A percentile compares a stretch with the other conserved stretches of the same genome.
These are phyloP conservation scores for Scolopax bukidnonensis DNA, from an alignment of 2,797 vertebrate species.

Conservation along the genomic window DNA sequence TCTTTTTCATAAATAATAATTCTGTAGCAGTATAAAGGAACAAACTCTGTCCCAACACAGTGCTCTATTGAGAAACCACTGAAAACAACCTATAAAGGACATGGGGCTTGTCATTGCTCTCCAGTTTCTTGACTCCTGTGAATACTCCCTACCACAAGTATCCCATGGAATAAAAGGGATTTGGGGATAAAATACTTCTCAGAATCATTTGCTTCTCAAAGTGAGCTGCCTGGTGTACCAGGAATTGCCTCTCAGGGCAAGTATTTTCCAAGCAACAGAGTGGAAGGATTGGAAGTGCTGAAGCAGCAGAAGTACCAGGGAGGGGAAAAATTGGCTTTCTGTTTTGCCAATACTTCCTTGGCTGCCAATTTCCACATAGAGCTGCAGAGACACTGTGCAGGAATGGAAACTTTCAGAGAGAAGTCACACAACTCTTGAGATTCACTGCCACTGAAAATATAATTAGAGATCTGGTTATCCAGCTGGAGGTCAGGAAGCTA, in stretches of 20 bases:
- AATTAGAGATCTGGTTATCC: slow-evolving; percentile 75
- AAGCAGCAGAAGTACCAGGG: background rate
- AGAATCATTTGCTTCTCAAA: background rate
- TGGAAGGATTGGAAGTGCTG: background rate
- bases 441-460: slow-evolving; percentile 63
- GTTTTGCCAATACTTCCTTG: background rate
- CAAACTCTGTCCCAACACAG: background rate
- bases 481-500: slow-evolving; percentile 65
- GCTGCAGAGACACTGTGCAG: background rate
- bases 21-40: background rate
- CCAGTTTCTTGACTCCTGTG: background rate
- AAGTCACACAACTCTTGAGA: slow-evolving; percentile 52
- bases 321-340: background rate
- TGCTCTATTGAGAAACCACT: background rate
- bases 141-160: background rate
- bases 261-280: background rate
- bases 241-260: background rate
- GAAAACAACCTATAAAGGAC: background rate
- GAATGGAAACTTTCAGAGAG: slow-evolving; percentile 38
- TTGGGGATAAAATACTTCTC: background rate
- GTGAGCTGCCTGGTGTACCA: background rate
- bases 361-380: background rate
- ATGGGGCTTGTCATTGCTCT: background rate
- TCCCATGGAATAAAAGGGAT: background rate
- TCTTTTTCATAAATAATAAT: background rate